Conservation (phyloP, 2,797 vertebrate genomes). For the Mastacembelus armatus region DNA sequence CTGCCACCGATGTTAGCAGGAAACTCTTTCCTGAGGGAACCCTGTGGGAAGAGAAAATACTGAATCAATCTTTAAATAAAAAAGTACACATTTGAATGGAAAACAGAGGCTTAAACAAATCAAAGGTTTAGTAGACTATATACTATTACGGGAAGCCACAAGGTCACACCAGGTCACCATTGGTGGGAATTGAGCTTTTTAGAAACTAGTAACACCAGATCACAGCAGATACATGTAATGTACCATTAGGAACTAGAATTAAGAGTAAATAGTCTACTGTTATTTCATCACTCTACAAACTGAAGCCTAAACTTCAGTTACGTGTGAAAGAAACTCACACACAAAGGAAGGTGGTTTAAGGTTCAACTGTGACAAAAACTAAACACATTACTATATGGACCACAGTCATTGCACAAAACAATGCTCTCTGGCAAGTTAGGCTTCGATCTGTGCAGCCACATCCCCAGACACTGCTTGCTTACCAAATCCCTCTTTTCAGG, state of each 20-base stretch:
- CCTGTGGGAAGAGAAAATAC: constrained; percentile 76
- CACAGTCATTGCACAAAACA: constrained; percentile 13
- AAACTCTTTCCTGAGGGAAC: constrained; percentile 95
- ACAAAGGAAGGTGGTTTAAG: constrained; percentile 20
- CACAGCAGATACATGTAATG: constrained; percentile 24
- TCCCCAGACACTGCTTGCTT: constrained; percentile 78
- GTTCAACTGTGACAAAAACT: constrained; percentile 28
- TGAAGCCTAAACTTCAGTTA: constrained; percentile 19
- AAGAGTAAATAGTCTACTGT: background rate
- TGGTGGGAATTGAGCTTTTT: background rate
- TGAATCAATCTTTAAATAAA: constrained; percentile 3
- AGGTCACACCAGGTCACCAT: constrained; percentile 15
- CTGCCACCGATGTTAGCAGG: constrained; percentile 96
- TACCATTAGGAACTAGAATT: constrained; percentile 7
- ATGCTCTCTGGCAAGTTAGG: constrained; percentile 12
- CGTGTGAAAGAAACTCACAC: constrained; percentile 36
- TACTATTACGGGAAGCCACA: constrained; percentile 6
- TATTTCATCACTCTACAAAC: constrained; percentile 1
- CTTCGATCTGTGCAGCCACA: constrained; percentile 28
- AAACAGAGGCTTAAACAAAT: background rate
- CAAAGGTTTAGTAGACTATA: background rate
- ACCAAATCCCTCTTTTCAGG: constrained; percentile 96
- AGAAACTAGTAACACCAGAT: constrained; percentile 18
- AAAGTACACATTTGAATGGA: background rate
- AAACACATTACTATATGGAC: constrained; percentile 9